phyloP scores from a whole-genome alignment of 1,140 invertebrate genomes.

The Drosophila mojavensis region DNA sequence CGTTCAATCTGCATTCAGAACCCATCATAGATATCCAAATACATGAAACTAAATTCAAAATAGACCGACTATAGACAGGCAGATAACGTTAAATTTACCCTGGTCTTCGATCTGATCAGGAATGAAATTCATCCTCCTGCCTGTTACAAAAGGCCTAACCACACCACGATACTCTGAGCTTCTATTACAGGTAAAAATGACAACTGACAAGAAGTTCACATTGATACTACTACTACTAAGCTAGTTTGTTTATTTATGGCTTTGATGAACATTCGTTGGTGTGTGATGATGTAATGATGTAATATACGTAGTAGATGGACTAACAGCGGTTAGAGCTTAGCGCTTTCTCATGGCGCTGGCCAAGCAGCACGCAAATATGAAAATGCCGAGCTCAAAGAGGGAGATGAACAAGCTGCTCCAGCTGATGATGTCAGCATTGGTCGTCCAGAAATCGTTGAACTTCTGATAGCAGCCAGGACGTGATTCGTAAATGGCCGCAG shows the following conservation, averaged over 20 bases:
- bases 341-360: slow-evolving; percentile 86
- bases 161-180: too few species aligned
- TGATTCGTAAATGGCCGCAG: slow-evolving; percentile 62
- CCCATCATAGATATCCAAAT: too few species aligned
- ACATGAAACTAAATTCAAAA: too few species aligned
- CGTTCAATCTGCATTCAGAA: too few species aligned
- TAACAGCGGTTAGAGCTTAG: slow-evolving; percentile 22
- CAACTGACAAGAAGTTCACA: slow-evolving; percentile 11
- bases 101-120: too few species aligned
- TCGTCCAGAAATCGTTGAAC: slow-evolving; percentile 84
- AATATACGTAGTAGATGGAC: background rate
- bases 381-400: slow-evolving; percentile 79
- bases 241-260: slow-evolving; percentile 43
- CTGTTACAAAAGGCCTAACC: too few species aligned
- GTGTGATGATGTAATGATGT: slow-evolving; percentile 20
- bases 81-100: too few species aligned
- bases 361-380: slow-evolving; percentile 72
- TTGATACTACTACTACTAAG: slow-evolving; percentile 16
- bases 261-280: slow-evolving; percentile 34
- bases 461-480: slow-evolving; percentile 80
- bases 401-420: slow-evolving; percentile 88
- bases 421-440: slow-evolving; percentile 86
- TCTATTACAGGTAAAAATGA: background rate
- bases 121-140: too few species aligned
- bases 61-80: too few species aligned